Evolutionary conservation across 2,797 vertebrate species (phyloP).

Genomic region (Falco concolor): DNA sequence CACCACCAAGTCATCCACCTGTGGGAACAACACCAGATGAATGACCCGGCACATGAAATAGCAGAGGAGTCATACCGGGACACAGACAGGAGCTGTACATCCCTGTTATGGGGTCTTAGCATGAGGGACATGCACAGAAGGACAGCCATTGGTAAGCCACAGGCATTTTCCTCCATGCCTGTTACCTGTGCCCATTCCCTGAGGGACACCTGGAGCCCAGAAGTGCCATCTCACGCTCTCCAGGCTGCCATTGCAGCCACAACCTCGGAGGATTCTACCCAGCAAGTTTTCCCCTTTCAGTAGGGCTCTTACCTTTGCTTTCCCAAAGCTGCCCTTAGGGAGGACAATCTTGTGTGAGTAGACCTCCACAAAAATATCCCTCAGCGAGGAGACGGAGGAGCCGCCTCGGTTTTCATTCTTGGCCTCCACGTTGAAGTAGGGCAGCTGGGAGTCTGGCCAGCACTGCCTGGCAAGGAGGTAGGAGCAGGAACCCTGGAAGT

Average conservation of each 20-base stretch:
- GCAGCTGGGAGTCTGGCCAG: conserved; percentile 85
- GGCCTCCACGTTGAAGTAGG: conserved; percentile 95
- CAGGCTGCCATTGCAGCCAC: fast-evolving
- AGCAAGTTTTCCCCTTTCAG: not conserved
- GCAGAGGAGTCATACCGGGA: not conserved
- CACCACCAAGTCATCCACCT: conserved; percentile 92
- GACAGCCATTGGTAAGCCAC: fast-evolving
- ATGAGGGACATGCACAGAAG: fast-evolving
- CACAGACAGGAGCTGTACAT: not conserved
- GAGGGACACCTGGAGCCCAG: fast-evolving
- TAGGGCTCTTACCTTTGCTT: conserved; percentile 84
- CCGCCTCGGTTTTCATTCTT: conserved; percentile 94
- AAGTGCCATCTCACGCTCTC: fast-evolving
- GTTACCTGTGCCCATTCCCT: fast-evolving
- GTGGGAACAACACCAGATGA: not conserved
- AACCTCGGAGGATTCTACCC: fast-evolving
- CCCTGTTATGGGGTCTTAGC: fast-evolving
- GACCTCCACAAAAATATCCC: conserved; percentile 91
- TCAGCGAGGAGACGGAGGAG: conserved; percentile 90
- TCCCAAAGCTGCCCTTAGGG: conserved; percentile 86
- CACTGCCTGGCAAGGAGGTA: conserved; percentile 94
- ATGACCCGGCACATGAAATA: fast-evolving
- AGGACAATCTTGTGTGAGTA: conserved; percentile 89
- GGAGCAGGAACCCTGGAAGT: conserved; percentile 98
- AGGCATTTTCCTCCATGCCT: fast-evolving